Evolutionary conservation across 2,888 invertebrate species (phyloP).

Genomic region (Eugnorisma glareosa): DNA sequence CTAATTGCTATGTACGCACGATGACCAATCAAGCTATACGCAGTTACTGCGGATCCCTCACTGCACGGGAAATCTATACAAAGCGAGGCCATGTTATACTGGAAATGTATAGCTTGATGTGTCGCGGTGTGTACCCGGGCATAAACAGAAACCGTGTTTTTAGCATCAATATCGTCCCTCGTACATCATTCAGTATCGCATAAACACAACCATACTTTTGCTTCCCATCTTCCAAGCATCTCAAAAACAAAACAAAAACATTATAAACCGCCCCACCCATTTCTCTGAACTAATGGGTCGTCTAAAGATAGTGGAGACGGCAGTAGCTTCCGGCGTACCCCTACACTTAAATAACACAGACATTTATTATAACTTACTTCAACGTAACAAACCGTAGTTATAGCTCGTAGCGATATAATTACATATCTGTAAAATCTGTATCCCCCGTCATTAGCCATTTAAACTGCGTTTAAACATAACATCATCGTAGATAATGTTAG

Average conservation of each 20-base stretch:
- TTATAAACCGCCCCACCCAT: slow-evolving; percentile 9
- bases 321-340: slow-evolving; percentile 42
- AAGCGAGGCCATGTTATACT: too few relatives aligned
- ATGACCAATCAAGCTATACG: too few relatives aligned
- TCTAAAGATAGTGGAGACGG: slow-evolving; percentile 38
- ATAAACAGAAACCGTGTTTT: background rate
- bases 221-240: background rate
- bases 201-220: background rate
- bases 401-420: slow-evolving; percentile 45
- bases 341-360: slow-evolving; percentile 42
- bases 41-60: too few relatives aligned
- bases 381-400: slow-evolving; percentile 28
- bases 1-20: background rate
- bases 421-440: slow-evolving; percentile 32
- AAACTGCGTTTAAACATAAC: slow-evolving; percentile 42
- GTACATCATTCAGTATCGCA: background rate
- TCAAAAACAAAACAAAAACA: slow-evolving; percentile 5
- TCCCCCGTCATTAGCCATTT: slow-evolving; percentile 39
- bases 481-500: slow-evolving; percentile 43
- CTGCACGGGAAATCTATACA: too few relatives aligned
- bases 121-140: too few relatives aligned
- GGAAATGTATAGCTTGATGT: too few relatives aligned
- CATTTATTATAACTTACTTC: slow-evolving; percentile 35
- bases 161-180: background rate
- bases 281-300: slow-evolving; percentile 24